Evolutionary conservation across 2,797 vertebrate species (phyloP).

Genomic region (Aselliscus stoliczkanus): DNA sequence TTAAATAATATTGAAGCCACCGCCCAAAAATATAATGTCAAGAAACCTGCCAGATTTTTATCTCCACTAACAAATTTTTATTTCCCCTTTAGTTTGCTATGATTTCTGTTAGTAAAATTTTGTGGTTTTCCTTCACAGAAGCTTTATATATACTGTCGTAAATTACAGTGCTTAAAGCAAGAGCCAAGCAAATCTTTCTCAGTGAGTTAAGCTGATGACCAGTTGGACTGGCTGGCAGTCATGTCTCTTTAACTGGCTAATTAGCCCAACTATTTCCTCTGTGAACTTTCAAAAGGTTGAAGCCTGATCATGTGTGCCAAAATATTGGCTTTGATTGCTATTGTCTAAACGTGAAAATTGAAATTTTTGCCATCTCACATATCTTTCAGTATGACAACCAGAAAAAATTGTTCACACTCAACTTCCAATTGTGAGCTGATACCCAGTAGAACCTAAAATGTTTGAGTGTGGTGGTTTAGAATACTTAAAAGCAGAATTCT

Average conservation of each 20-base stretch:
- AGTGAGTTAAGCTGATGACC: background rate
- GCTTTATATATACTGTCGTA: background rate
- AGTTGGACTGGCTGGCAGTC: background rate
- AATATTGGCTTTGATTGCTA: background rate
- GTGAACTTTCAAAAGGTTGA: background rate
- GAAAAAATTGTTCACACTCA: background rate
- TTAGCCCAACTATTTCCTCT: background rate
- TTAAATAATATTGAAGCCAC: background rate
- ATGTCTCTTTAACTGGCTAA: background rate
- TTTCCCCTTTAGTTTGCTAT: background rate
- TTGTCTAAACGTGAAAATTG: slow-evolving; percentile 13
- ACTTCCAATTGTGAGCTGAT: background rate
- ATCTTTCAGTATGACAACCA: background rate
- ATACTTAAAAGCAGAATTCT: background rate
- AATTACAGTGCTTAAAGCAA: background rate
- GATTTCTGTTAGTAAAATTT: background rate
- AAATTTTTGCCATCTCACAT: background rate
- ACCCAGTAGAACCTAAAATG: background rate
- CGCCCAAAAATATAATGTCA: background rate
- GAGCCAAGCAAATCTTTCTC: background rate
- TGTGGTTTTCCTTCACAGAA: background rate
- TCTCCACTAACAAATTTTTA: background rate
- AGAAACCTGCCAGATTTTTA: background rate
- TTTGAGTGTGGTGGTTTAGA: background rate
- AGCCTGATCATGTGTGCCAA: background rate